Evolutionary conservation across 2,113 vertebrate genomes (phyloP), one percentile per base, ranked within the genome.

Genomic region (Heterocephalus glaber): DNA sequence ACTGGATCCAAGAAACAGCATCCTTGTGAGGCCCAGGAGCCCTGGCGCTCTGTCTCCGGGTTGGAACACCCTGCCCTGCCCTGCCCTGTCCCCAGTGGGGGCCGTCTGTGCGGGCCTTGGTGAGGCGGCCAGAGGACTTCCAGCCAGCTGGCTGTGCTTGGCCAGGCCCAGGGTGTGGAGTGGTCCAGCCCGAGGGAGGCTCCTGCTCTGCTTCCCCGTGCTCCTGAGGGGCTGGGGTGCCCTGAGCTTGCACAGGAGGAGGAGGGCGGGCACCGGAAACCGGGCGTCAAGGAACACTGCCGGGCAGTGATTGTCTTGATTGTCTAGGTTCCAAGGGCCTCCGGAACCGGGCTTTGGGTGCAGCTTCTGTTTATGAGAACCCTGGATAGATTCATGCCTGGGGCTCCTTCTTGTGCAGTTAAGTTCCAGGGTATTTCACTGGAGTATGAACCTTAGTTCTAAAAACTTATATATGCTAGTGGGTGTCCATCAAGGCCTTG

Each of bases 61-160:
- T 0, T 52, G 70, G 33, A 61, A 33, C 2, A 1, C 0, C 66
- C 41, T 56, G 19, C 9, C 13, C 19, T 24, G 1, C 7, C 3
- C 60, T 60, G n/a, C n/a, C n/a, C n/a, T 4, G 58, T 60, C 58
- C 26, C 61, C 61, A 30, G 61, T 7, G n/a, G n/a, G 20, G 26
- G 10, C 26, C 61, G 3, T 49, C 24, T 56, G n/a, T n/a, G n/a
- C n/a, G n/a, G n/a, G n/a, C n/a, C n/a, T n/a, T n/a, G n/a, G n/a
- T n/a, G n/a, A n/a, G n/a, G n/a, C n/a, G n/a, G n/a, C n/a, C n/a
- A n/a, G n/a, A n/a, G n/a, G n/a, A n/a, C n/a, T n/a, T n/a, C n/a
- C n/a, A n/a, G n/a, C n/a, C n/a, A n/a, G n/a, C n/a, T n/a, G n/a
- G n/a, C n/a, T n/a, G n/a, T n/a, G n/a, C n/a, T n/a, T n/a, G n/a